Percentiles rank a stretch among this genome's conserved stretches.
Conservation (phyloP, 2,888 invertebrate genomes). For the Acronicta psi region DNA sequence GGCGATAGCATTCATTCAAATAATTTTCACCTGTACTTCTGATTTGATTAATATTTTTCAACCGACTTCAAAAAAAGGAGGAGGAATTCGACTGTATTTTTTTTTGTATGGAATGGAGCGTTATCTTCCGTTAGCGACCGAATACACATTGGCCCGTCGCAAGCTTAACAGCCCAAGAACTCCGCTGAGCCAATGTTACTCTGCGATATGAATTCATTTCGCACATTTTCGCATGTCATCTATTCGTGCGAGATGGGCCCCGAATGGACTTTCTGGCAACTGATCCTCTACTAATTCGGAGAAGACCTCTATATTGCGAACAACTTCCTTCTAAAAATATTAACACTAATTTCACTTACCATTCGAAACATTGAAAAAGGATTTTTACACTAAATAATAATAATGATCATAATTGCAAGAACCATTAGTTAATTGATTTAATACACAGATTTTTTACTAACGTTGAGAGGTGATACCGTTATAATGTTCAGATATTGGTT, state of each 20-base stretch:
- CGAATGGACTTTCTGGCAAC: too few species aligned
- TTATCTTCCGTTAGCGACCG: too few species aligned
- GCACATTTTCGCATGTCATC: neutral
- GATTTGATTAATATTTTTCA: too few species aligned
- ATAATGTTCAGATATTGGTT: conserved; percentile 19
- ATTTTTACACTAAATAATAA: neutral
- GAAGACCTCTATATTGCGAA: conserved; percentile 3
- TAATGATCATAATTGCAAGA: neutral
- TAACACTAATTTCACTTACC: conserved; percentile 4
- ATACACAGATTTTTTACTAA: neutral
- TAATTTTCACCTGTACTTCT: too few species aligned
- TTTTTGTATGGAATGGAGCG: too few species aligned
- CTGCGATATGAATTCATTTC: too few species aligned
- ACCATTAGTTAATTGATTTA: neutral
- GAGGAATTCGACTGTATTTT: too few species aligned
- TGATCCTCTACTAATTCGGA: neutral
- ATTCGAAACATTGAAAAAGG: neutral
- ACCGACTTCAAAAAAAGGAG: too few species aligned
- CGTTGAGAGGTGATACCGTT: conserved; percentile 19
- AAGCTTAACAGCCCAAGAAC: too few species aligned
- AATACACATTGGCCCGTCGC: too few species aligned
- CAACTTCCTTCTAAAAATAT: conserved; percentile 1
- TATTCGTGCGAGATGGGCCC: neutral
- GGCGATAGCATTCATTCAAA: too few species aligned
- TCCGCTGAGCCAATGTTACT: too few species aligned